Percentiles rank a stretch among this genome's conserved stretches.
Conservation (phyloP, 1,140 invertebrate genomes). For the Lepidotrigona ventralis region DNA sequence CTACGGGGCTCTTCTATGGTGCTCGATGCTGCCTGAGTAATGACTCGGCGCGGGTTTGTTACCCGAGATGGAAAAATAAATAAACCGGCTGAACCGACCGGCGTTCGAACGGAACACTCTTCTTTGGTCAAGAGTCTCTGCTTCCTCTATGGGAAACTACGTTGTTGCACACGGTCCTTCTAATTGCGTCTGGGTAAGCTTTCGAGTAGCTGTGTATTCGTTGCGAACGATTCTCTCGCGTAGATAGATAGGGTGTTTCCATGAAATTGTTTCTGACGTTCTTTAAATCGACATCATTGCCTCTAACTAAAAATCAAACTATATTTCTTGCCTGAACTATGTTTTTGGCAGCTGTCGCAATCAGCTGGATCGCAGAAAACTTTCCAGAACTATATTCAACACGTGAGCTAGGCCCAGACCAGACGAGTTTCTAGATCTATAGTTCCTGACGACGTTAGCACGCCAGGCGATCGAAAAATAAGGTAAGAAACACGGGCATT, state of each 20-base stretch:
- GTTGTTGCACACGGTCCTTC: constrained; percentile 22
- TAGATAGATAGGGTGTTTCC: not conserved
- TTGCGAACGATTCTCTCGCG: not conserved
- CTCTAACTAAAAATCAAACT: too few species aligned
- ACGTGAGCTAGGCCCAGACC: not conserved
- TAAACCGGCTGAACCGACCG: constrained; percentile 12
- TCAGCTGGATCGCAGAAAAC: not conserved
- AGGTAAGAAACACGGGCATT: not conserved
- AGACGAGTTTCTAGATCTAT: not conserved
- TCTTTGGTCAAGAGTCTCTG: constrained; percentile 1
- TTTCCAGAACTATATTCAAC: not conserved
- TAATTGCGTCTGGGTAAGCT: constrained; percentile 29
- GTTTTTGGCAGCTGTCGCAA: not conserved
- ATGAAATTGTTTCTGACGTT: not conserved
- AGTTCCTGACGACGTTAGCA: not conserved
- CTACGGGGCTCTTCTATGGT: constrained; percentile 45
- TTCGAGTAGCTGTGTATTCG: constrained; percentile 1
- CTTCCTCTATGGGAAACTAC: constrained; percentile 21
- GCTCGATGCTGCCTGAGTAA: constrained; percentile 59
- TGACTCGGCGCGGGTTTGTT: constrained; percentile 40
- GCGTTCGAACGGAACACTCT: constrained; percentile 10
- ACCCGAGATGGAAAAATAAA: constrained; percentile 31
- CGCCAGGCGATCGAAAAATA: constrained; percentile 4
- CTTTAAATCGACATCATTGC: not conserved
- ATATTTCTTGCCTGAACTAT: too few species aligned